These are phyloP conservation scores for Leucania comma DNA, from an alignment of 2,888 invertebrate genomes.

Conservation along the genomic window DNA sequence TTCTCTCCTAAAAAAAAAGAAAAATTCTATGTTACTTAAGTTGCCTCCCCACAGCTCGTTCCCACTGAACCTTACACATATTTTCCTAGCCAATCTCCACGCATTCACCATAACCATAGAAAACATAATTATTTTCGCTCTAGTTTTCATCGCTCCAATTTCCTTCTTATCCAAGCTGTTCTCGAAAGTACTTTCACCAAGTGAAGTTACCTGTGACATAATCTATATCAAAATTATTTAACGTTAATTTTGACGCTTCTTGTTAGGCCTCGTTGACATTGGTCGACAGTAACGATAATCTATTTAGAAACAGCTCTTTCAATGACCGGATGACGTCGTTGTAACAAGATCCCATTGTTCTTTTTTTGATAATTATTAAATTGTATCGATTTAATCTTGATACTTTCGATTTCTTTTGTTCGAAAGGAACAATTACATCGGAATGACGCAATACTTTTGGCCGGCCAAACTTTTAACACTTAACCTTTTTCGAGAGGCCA, in stretches of 20 bases:
- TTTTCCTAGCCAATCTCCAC: neutral
- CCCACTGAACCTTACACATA: neutral
- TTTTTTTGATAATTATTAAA: constrained; percentile 36
- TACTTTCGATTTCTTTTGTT: constrained; percentile 62
- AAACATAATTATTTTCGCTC: constrained; percentile 6
- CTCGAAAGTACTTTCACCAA: constrained; percentile 67
- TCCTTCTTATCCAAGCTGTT: constrained; percentile 32
- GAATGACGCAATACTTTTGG: constrained; percentile 43
- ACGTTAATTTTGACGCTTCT: constrained; percentile 75
- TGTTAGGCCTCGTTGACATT: constrained; percentile 64
- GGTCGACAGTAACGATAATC: constrained; percentile 25
- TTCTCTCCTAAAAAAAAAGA: no score
- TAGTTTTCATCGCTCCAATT: constrained; percentile 18
- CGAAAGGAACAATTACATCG: constrained; percentile 45
- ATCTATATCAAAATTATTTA: constrained; percentile 69
- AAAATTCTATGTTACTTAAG: no score
- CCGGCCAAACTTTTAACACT: constrained; percentile 36
- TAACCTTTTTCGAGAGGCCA: constrained; percentile 42
- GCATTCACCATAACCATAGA: neutral
- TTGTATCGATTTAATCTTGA: constrained; percentile 54
- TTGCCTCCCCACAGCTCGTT: neutral
- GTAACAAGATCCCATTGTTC: constrained; percentile 52
- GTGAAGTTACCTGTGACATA: constrained; percentile 65
- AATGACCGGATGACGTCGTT: constrained; percentile 42
- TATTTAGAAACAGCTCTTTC: constrained; percentile 47